A percentile compares a stretch with the other conserved stretches of the same genome.
phyloP scores from a whole-genome alignment of 1,140 invertebrate species.

The Formica exsecta region DNA sequence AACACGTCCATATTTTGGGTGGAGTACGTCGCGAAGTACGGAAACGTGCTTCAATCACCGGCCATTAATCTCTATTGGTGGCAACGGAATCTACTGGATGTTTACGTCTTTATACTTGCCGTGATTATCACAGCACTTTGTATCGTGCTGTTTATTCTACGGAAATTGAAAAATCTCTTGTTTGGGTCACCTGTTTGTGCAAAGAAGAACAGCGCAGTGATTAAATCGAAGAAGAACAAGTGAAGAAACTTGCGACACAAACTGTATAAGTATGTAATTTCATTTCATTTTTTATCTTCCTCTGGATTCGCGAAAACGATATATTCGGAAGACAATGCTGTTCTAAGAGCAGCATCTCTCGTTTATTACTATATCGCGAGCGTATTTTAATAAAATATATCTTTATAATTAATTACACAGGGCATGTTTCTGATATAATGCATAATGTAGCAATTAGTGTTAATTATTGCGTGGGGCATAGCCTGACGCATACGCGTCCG shows the following conservation, averaged over 20 bases:
- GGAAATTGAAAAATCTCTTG: slow-evolving; percentile 31
- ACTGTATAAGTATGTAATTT: neutral
- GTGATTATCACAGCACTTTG: neutral
- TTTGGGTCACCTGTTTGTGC: neutral
- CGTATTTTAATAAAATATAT: slow-evolving; percentile 10
- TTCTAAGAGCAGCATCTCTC: neutral
- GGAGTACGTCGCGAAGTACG: slow-evolving; percentile 85
- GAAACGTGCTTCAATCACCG: slow-evolving; percentile 78
- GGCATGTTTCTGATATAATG: neutral
- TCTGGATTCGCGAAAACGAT: neutral
- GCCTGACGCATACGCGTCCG: neutral
- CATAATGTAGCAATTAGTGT: neutral
- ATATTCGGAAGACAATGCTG: neutral
- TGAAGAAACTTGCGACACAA: neutral
- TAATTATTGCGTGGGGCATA: neutral
- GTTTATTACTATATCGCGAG: neutral
- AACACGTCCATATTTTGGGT: slow-evolving; percentile 85
- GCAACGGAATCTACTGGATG: slow-evolving; percentile 80
- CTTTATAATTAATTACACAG: slow-evolving; percentile 20
- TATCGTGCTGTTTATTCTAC: slow-evolving; percentile 25
- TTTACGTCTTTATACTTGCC: slow-evolving; percentile 75
- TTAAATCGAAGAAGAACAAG: slow-evolving; percentile 60
- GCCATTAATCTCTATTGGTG: slow-evolving; percentile 82
- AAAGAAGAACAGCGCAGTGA: neutral
- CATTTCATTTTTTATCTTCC: neutral